Conservation (phyloP, 2,797 vertebrate genomes). For the Syncerus caffer region DNA sequence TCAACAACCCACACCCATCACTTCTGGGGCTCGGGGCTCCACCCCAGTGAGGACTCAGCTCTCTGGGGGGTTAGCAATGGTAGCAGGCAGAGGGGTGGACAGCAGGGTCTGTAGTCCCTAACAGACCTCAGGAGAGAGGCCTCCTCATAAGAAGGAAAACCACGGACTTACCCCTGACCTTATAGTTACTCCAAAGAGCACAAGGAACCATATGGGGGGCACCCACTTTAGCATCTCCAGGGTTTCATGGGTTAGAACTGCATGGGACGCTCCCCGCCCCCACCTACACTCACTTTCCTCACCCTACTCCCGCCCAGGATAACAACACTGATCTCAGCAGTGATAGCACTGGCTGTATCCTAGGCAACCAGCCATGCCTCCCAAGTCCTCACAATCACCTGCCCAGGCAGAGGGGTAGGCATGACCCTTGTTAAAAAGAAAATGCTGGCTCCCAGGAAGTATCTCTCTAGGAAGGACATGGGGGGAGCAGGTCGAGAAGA, state of each 20-base stretch:
- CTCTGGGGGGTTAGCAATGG: neutral
- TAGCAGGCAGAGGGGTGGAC: neutral
- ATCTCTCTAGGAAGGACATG: neutral
- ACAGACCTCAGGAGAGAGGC: neutral
- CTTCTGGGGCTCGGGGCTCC: neutral
- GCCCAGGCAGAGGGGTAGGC: neutral
- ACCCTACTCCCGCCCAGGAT: neutral
- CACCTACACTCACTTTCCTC: neutral
- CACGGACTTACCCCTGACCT: neutral
- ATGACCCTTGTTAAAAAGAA: neutral
- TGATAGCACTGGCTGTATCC: neutral
- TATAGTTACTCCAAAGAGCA: neutral
- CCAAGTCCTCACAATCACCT: neutral
- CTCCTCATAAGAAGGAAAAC: neutral
- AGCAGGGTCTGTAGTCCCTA: neutral
- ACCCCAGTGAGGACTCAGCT: neutral
- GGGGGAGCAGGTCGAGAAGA: neutral
- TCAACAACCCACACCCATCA: neutral
- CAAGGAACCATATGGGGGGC: neutral
- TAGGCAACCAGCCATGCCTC: neutral
- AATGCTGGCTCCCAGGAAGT: neutral
- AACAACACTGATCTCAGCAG: neutral
- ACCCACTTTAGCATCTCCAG: neutral
- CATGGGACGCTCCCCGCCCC: rapidly evolving
- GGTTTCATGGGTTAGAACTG: neutral